Evolutionary conservation across 2,888 invertebrate genomes (phyloP).

Genomic region (Cephalotes varians): DNA sequence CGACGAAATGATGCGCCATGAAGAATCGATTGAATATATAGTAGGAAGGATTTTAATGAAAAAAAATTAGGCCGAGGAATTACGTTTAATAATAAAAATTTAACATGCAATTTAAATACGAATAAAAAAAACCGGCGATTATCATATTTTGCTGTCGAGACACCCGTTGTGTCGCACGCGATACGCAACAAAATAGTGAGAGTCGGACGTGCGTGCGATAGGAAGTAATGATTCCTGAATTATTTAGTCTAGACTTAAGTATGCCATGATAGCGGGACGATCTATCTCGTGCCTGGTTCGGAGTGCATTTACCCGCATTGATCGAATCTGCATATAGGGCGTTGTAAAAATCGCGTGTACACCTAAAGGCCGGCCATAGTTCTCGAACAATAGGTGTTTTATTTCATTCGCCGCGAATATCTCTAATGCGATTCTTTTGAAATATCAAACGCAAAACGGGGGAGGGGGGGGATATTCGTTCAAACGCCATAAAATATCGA

Average conservation of each 20-base stretch:
- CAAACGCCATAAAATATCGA: slow-evolving; percentile 23
- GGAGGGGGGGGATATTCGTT: not conserved
- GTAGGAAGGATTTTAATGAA: not conserved
- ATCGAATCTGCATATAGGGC: slow-evolving; percentile 4
- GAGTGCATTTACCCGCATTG: slow-evolving; percentile 43
- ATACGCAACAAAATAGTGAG: slow-evolving; percentile 60
- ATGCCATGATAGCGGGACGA: slow-evolving; percentile 61
- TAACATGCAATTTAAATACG: not conserved
- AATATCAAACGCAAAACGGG: not conserved
- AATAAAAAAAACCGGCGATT: not conserved
- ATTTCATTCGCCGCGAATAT: slow-evolving; percentile 5
- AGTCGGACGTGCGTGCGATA: slow-evolving; percentile 70
- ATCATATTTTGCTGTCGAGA: slow-evolving; percentile 23
- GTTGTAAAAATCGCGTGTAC: slow-evolving; percentile 21
- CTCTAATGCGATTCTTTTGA: not conserved
- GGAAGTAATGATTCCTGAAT: slow-evolving; percentile 77
- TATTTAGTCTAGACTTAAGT: slow-evolving; percentile 74
- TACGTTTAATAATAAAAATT: not conserved
- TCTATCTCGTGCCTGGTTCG: slow-evolving; percentile 29
- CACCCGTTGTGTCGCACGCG: slow-evolving; percentile 69
- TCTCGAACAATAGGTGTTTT: not conserved
- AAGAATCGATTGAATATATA: not conserved
- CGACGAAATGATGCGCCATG: not conserved
- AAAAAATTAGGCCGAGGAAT: not conserved
- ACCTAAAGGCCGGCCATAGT: not conserved